These are phyloP conservation scores for Hippocampus abdominalis DNA, from an alignment of 2,113 vertebrate species.

Conservation along the genomic window DNA sequence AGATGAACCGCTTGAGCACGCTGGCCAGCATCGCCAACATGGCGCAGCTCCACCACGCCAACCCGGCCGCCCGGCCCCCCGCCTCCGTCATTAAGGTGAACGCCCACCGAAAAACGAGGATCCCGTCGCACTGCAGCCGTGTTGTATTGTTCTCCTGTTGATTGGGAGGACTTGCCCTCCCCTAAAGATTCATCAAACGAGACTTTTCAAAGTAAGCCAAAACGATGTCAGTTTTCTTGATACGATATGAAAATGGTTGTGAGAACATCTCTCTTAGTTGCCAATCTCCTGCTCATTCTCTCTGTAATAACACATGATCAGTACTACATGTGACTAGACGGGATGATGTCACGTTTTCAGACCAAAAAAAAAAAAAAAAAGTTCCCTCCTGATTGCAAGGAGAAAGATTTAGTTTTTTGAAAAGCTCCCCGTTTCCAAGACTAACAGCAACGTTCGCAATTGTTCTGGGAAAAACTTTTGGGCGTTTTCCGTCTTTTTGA, in stretches of 20 bases:
- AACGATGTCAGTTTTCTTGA: neutral
- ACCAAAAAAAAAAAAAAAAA: neutral
- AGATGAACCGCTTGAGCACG: conserved; percentile 97
- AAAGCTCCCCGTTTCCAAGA: conserved; percentile 6
- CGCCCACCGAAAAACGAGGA: conserved; percentile 19
- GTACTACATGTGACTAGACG: conserved; percentile 5
- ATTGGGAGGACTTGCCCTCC: neutral
- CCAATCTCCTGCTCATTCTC: neutral
- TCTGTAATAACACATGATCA: neutral
- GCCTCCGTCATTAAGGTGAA: conserved; percentile 98
- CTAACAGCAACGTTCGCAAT: conserved; percentile 7
- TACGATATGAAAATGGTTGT: neutral
- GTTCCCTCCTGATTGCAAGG: conserved; percentile 22
- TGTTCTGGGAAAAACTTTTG: conserved; percentile 10
- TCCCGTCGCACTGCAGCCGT: conserved; percentile 5
- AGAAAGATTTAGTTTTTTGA: conserved; percentile 32
- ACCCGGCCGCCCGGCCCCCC: conserved; percentile 81
- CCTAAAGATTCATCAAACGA: neutral
- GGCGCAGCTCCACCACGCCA: conserved; percentile 86
- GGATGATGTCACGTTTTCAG: conserved; percentile 7
- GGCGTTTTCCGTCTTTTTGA: neutral
- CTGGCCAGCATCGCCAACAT: conserved; percentile 94
- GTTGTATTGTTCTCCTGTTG: neutral
- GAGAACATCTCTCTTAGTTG: neutral
- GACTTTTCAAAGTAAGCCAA: neutral